Evolutionary conservation across 2,797 vertebrate species (phyloP).

Genomic region (Picus viridis): DNA sequence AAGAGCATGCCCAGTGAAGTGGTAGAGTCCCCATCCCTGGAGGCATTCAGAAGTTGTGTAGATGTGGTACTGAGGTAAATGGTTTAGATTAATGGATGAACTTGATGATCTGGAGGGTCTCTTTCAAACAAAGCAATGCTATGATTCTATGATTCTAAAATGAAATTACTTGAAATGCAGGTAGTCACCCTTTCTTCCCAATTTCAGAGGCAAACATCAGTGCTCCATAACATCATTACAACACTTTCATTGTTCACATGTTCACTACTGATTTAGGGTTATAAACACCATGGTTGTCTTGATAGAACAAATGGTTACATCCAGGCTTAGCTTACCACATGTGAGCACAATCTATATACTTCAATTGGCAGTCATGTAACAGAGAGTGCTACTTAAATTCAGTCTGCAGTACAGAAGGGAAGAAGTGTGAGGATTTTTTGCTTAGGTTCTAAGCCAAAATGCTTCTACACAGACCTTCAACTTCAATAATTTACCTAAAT

Average conservation of each 20-base stretch:
- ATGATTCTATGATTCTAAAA: neutral
- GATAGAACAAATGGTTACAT: neutral
- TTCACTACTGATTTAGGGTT: neutral
- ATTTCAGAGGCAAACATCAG: neutral
- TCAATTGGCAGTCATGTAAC: neutral
- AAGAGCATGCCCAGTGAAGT: too few species aligned
- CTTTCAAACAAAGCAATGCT: too few species aligned
- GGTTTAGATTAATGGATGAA: too few species aligned
- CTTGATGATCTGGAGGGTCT: too few species aligned
- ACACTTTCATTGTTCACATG: neutral
- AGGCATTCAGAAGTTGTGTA: too few species aligned
- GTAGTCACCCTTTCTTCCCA: neutral
- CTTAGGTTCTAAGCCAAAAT: neutral
- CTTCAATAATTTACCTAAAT: neutral
- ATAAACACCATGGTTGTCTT: neutral
- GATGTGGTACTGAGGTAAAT: too few species aligned
- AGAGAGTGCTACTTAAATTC: neutral
- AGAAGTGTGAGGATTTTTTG: neutral
- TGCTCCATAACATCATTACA: neutral
- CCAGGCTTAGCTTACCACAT: neutral
- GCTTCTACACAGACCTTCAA: neutral
- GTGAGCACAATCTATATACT: neutral
- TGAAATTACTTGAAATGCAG: constrained; percentile 6
- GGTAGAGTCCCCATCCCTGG: too few species aligned
- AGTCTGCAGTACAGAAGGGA: neutral